These are phyloP conservation scores for Drosophila pachea DNA, from an alignment of 1,140 invertebrate genomes.

Conservation along the genomic window DNA sequence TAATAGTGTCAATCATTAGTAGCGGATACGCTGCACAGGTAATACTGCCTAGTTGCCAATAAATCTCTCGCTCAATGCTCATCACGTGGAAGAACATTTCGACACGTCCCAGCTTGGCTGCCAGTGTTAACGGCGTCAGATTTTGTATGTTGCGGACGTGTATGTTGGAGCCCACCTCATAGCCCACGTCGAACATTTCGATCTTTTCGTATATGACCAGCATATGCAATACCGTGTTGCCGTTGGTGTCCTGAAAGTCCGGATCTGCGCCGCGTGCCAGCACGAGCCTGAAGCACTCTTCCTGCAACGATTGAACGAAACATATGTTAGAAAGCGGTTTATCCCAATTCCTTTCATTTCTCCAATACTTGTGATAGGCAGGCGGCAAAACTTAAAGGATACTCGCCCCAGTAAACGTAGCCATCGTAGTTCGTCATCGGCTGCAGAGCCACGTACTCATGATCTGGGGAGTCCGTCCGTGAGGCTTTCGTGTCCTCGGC, in stretches of 20 bases:
- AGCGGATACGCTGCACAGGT: slow-evolving; percentile 98
- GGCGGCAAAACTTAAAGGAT: slow-evolving; percentile 96
- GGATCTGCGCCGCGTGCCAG: slow-evolving; percentile 96
- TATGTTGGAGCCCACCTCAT: slow-evolving; percentile 92
- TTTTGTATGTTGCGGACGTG: slow-evolving; percentile 91
- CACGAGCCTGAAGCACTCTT: slow-evolving; percentile 97
- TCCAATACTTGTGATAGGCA: slow-evolving; percentile 88
- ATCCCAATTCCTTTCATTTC: neutral
- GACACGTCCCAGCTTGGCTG: slow-evolving; percentile 94
- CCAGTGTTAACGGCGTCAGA: slow-evolving; percentile 94
- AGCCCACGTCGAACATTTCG: slow-evolving; percentile 95
- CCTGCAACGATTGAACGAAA: slow-evolving; percentile 72
- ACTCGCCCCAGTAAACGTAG: slow-evolving; percentile 99
- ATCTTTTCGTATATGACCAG: slow-evolving; percentile 97
- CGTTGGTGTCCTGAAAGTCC: slow-evolving; percentile 97
- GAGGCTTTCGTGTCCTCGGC: slow-evolving; percentile 98
- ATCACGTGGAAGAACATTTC: slow-evolving; percentile 98
- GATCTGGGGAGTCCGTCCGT: slow-evolving; percentile 90
- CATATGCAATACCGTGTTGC: slow-evolving; percentile 98
- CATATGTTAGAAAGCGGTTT: neutral
- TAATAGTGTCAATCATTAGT: slow-evolving; percentile 97
- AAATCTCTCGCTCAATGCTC: slow-evolving; percentile 95
- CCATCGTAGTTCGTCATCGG: slow-evolving; percentile 96
- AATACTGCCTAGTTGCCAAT: slow-evolving; percentile 97
- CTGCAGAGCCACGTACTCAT: slow-evolving; percentile 94